Percentiles rank a stretch among this genome's conserved stretches.
phyloP scores from a whole-genome alignment of 1,140 invertebrate genomes.

The Phymorhynchus buccinoides region DNA sequence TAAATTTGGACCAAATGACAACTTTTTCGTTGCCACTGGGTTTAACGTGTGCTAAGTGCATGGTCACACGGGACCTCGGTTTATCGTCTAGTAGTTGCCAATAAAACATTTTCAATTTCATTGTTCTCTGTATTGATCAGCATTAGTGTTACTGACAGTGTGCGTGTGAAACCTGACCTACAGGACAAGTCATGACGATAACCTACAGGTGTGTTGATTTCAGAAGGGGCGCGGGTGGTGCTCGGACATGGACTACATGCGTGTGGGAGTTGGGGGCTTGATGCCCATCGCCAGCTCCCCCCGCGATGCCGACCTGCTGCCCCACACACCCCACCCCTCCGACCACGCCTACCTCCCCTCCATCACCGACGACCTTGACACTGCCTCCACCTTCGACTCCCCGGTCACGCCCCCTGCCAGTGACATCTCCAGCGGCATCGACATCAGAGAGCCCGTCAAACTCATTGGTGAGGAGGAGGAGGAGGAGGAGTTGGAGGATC shows the following conservation, averaged over 20 bases:
- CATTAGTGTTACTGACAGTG: no score
- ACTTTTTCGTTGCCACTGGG: no score
- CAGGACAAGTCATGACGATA: no score
- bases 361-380: constrained; percentile 53
- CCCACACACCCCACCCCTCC: constrained; percentile 35
- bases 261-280: constrained; percentile 44
- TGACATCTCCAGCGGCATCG: constrained; percentile 49
- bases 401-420: constrained; percentile 44
- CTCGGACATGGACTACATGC: constrained; percentile 17
- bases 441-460: constrained; percentile 56
- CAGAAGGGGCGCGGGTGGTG: constrained; percentile 31
- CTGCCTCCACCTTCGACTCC: constrained; percentile 43
- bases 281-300: constrained; percentile 66
- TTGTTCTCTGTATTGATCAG: no score
- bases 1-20: no score
- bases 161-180: no score
- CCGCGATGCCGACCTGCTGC: constrained; percentile 54
- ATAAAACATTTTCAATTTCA: no score
- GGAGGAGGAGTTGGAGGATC: constrained; percentile 19
- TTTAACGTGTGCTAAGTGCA: no score
- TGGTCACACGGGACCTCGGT: no score
- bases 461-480: constrained; percentile 56
- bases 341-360: constrained; percentile 39
- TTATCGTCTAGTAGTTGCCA: no score
- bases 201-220: not conserved